These are phyloP conservation scores for Nerophis ophidion DNA, from an alignment of 2,113 vertebrate genomes.

Conservation along the genomic window DNA sequence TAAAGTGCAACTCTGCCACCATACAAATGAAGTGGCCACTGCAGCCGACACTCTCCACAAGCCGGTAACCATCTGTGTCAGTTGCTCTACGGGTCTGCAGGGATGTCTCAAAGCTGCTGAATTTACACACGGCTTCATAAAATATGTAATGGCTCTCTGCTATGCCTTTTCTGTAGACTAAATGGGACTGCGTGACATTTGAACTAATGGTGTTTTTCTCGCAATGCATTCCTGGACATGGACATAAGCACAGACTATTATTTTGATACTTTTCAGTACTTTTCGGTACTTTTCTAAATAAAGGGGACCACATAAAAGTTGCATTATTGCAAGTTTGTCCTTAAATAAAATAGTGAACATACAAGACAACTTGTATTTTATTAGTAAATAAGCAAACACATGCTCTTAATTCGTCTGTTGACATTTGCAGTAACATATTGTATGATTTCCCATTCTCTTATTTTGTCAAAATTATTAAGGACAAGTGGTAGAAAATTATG, in stretches of 20 bases:
- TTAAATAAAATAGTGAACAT: too few relatives aligned
- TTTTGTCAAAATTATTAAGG: too few relatives aligned
- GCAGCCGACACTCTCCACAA: constrained; percentile 20
- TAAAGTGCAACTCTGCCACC: constrained; percentile 6
- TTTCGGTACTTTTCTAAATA: too few relatives aligned
- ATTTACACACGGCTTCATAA: constrained; percentile 26
- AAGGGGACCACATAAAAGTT: too few relatives aligned
- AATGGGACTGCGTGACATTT: constrained; percentile 8
- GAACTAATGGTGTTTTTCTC: constrained; percentile 4
- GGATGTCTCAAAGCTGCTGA: constrained; percentile 26
- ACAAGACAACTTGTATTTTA: too few relatives aligned
- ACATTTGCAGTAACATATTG: too few relatives aligned
- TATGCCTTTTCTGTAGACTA: constrained; percentile 21
- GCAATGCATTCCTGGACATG: background rate
- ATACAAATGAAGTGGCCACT: background rate
- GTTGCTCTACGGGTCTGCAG: constrained; percentile 25
- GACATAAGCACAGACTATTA: background rate
- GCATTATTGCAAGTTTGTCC: too few relatives aligned
- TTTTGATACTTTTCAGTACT: too few relatives aligned
- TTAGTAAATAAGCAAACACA: too few relatives aligned
- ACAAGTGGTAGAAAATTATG: too few relatives aligned
- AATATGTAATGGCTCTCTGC: constrained; percentile 40
- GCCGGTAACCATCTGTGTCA: constrained; percentile 36
- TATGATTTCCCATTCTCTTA: too few relatives aligned
- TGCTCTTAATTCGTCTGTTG: too few relatives aligned